Evolutionary conservation across 2,113 vertebrate genomes (phyloP).

Genomic region (Semnornis frantzii): DNA sequence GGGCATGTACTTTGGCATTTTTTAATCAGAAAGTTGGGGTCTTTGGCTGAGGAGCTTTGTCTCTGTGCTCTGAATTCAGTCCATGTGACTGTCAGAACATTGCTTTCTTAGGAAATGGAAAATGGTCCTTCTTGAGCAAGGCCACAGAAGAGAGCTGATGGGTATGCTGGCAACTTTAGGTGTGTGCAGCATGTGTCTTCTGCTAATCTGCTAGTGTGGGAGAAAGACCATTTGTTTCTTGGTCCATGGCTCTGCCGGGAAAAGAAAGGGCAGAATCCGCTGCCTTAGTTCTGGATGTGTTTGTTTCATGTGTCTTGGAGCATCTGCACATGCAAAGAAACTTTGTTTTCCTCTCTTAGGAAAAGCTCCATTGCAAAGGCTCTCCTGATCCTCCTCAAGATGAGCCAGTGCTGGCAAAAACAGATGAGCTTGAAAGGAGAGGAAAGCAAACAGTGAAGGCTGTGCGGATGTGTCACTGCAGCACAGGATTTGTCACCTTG

Average conservation of each 20-base stretch:
- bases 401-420: background rate
- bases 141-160: background rate
- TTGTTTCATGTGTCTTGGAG: background rate
- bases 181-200: background rate
- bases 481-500: background rate
- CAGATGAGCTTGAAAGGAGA: background rate
- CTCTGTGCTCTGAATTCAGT: slow-evolving; percentile 47
- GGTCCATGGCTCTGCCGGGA: background rate
- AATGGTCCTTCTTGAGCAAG: background rate
- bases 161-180: background rate
- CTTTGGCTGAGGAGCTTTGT: background rate
- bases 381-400: background rate
- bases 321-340: background rate
- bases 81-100: slow-evolving; percentile 35
- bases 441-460: background rate
- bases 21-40: slow-evolving; percentile 3
- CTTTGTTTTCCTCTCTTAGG: background rate
- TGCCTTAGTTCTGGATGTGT: background rate
- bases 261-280: background rate
- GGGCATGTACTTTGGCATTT: background rate
- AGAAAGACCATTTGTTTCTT: background rate
- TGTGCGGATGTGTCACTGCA: background rate
- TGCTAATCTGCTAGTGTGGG: background rate
- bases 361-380: background rate
- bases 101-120: slow-evolving; percentile 43